These are phyloP conservation scores for Enteromius anoplus DNA, from an alignment of 2,797 vertebrate species.

Conservation along the genomic window DNA sequence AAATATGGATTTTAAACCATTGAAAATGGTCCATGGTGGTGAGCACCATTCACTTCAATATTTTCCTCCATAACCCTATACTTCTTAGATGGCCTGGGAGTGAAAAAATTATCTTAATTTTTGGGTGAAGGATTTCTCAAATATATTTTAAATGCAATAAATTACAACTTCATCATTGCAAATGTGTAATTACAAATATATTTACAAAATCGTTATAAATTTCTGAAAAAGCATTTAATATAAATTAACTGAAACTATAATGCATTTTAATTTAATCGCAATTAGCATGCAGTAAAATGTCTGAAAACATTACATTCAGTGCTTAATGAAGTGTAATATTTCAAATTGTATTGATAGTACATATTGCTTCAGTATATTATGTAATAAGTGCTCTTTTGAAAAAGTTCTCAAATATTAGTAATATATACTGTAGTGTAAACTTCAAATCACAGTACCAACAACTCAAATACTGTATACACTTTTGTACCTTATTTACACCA, in stretches of 20 bases:
- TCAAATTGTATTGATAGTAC: background rate
- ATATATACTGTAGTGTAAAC: background rate
- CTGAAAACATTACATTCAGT: background rate
- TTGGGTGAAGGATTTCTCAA: background rate
- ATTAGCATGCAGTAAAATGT: background rate
- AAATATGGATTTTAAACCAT: background rate
- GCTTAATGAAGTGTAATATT: background rate
- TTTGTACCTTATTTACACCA: background rate
- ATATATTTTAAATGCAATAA: background rate
- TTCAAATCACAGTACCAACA: background rate
- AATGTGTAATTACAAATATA: background rate
- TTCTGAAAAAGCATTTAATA: background rate
- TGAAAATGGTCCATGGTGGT: background rate
- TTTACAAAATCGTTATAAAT: background rate
- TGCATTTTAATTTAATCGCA: background rate
- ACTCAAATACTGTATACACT: background rate
- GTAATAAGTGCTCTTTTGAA: background rate
- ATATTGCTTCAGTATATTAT: background rate
- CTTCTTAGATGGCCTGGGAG: background rate
- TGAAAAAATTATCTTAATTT: background rate
- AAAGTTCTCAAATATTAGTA: background rate
- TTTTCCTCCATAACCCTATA: background rate
- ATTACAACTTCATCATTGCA: background rate
- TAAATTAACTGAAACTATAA: background rate
- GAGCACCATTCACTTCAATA: background rate